phyloP scores from a whole-genome alignment of 2,113 vertebrate species.

The Dascyllus trimaculatus region DNA sequence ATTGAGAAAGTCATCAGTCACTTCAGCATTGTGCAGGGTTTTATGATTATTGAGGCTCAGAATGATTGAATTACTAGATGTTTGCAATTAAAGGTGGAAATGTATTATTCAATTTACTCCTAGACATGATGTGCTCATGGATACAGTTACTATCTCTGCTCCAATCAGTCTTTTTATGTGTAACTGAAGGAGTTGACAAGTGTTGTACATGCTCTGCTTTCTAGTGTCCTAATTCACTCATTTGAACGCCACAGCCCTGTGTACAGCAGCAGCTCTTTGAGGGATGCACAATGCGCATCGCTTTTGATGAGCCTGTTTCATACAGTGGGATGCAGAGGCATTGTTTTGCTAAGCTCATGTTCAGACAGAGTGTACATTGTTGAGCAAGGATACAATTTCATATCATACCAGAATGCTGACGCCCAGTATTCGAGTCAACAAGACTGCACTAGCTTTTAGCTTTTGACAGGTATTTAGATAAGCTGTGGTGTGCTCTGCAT shows the following conservation, averaged over 20 bases:
- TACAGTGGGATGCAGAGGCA: background rate
- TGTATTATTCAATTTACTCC: no score
- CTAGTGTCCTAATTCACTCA: slow-evolving; percentile 12
- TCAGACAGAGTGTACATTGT: background rate
- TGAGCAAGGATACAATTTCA: background rate
- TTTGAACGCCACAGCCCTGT: background rate
- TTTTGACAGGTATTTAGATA: background rate
- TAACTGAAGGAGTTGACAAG: background rate
- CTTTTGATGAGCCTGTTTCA: slow-evolving; percentile 33
- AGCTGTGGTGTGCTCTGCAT: background rate
- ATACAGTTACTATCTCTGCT: background rate
- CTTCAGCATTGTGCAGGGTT: no score
- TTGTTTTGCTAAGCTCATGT: slow-evolving; percentile 12
- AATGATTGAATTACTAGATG: no score
- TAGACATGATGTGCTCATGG: background rate
- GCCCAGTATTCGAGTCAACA: background rate
- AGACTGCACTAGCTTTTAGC: background rate
- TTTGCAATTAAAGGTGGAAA: no score
- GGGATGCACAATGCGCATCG: background rate
- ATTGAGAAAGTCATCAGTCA: no score
- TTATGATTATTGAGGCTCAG: no score
- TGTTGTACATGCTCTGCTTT: background rate
- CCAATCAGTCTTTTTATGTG: background rate
- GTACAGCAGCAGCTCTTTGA: slow-evolving; percentile 33
- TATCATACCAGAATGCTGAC: background rate